Base-by-base conservation (phyloP, 1,140 invertebrate species). In the Drosophila guanche region DNA sequence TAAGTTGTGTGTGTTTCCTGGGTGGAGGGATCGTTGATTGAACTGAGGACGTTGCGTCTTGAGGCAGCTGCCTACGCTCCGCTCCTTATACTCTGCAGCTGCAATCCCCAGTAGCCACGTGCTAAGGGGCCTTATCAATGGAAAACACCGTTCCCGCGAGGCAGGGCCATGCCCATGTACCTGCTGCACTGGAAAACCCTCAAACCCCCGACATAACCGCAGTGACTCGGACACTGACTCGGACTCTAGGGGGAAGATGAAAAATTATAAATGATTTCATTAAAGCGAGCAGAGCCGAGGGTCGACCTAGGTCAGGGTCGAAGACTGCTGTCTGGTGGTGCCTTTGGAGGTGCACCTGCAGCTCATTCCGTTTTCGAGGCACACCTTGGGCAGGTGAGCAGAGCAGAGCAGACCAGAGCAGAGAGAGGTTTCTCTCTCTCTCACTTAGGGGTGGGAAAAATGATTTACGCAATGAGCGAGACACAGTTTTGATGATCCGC, bases 181-280 rank as follows among this genome's bases (percentile, higher is more conserved):
- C 8, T 50, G n/a, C 5, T 10, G 2, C 4, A 14, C 16, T 56
- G 16, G 37, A 62, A 63, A 61, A 43, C 41, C 53, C 58, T 22
- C 23, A 10, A 27, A 41, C 33, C 10, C 33, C 1, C 47, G 22
- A 52, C 20, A 3, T 3, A 27, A 68, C 62, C 63, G 43, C 66
- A 68, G 33, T 12, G 33, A 37, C 33, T 37, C 33, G 33, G 33
- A 67, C 46, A 27, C 57, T 50, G 50, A 55, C 10, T 14, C 23
- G 3, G 33, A 47, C 23, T 16, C 3, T 23, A 42, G 57, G 56
- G 33, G 66, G 27, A 41, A 45, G 43, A 79, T 52, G 74, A 62
- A 83, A 83, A 84, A 83, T 83, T 83, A 84, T 79, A 83, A 83
- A 83, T 84, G 79, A 83, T 83, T 83, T 83, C 79, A 83, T 83